Conservation (phyloP, 2,888 invertebrate species). For the Scaptomyza caliginosa region DNA sequence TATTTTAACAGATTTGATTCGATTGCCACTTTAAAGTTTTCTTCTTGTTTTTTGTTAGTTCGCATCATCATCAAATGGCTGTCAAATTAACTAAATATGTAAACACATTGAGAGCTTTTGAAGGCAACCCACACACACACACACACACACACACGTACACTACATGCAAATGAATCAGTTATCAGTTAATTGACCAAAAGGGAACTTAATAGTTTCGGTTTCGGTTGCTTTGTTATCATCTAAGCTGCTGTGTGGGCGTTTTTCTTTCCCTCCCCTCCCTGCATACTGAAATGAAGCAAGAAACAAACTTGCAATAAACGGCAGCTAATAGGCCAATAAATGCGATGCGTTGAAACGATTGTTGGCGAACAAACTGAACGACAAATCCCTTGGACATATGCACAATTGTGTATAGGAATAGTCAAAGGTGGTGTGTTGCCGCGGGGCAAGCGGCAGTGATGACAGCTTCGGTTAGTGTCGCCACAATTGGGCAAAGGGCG, state of each 20-base stretch:
- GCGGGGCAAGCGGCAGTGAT: slow-evolving; percentile 32
- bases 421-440: neutral
- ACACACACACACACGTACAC: slow-evolving; percentile 49
- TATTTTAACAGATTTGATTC: slow-evolving; percentile 32
- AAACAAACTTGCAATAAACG: slow-evolving; percentile 53
- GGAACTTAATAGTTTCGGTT: neutral
- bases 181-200: slow-evolving; percentile 62
- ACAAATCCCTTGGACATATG: slow-evolving; percentile 68
- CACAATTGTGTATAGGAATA: slow-evolving; percentile 21
- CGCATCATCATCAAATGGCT: slow-evolving; percentile 51
- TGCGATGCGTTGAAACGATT: slow-evolving; percentile 26
- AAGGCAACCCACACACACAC: slow-evolving; percentile 43
- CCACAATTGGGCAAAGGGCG: slow-evolving; percentile 73
- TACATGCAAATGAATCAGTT: slow-evolving; percentile 73
- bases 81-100: slow-evolving; percentile 69
- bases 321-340: slow-evolving; percentile 76
- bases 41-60: neutral
- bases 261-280: too few relatives aligned
- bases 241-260: slow-evolving; percentile 41
- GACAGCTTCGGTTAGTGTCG: slow-evolving; percentile 45
- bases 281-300: neutral
- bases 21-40: slow-evolving; percentile 47
- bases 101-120: slow-evolving; percentile 31
- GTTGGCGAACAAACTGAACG: slow-evolving; percentile 6
- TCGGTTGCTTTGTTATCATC: slow-evolving; percentile 52